A percentile compares a stretch with the other conserved stretches of the same genome.
phyloP scores from a whole-genome alignment of 2,888 invertebrate species.

The Siphlonurus alternatus region DNA sequence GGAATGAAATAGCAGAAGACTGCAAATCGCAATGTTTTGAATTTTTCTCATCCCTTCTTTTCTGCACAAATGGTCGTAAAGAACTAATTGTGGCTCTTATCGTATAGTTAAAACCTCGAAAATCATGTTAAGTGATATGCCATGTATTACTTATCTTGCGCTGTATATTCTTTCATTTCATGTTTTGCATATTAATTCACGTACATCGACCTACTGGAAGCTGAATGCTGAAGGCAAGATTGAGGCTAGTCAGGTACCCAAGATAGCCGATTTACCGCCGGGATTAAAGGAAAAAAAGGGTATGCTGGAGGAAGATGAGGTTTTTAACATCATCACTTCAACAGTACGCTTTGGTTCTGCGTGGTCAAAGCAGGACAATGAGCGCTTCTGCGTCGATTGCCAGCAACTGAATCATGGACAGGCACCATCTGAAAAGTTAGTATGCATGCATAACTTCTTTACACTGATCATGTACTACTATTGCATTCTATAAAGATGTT shows the following conservation, averaged over 20 bases:
- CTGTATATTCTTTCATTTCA: conserved; percentile 54
- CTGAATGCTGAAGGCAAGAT: conserved; percentile 60
- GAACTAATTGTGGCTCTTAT: not conserved
- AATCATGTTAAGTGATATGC: conserved; percentile 27
- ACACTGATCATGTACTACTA: too few species aligned
- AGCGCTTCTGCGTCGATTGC: conserved; percentile 45
- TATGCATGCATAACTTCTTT: not conserved
- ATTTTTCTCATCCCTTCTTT: too few species aligned
- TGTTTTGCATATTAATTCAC: conserved; percentile 57
- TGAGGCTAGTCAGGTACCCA: conserved; percentile 39
- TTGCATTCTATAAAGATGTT: too few species aligned
- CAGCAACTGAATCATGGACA: conserved; percentile 26
- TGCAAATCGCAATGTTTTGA: not conserved
- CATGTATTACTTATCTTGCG: conserved; percentile 42
- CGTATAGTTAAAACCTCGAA: not conserved
- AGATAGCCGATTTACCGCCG: conserved; percentile 26
- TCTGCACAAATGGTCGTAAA: not conserved
- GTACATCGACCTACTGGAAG: conserved; percentile 70
- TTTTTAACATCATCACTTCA: conserved; percentile 59
- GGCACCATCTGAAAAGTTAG: not conserved
- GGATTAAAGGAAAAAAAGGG: conserved; percentile 20
- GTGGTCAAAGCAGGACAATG: conserved; percentile 48
- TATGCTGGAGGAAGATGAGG: conserved; percentile 41
- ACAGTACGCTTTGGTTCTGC: conserved; percentile 46
- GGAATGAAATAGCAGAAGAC: not conserved